Conservation (phyloP, 35 echinoderm and acorn worm species). For the Antedon bifida region DNA sequence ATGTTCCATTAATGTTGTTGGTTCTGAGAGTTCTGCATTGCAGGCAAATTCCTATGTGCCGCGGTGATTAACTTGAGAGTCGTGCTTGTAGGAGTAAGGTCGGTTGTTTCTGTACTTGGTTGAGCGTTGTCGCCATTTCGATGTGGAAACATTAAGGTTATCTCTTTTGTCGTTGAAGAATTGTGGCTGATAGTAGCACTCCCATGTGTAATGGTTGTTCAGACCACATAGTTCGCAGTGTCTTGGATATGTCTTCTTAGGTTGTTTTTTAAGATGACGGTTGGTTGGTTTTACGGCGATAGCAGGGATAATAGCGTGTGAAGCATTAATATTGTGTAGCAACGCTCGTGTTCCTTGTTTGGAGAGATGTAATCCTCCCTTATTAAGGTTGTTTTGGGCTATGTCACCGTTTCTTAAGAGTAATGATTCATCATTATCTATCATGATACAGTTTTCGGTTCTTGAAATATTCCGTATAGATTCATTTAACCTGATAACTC, state of each 20-base stretch:
- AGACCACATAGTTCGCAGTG: not conserved
- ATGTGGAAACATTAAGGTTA: not conserved
- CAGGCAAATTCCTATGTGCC: not conserved
- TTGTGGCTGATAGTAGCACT: not conserved
- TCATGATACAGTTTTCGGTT: not conserved
- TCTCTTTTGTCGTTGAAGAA: not conserved
- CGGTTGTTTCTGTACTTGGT: not conserved
- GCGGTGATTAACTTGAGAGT: not conserved
- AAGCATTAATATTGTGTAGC: not conserved
- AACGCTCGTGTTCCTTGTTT: not conserved
- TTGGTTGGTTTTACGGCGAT: not conserved
- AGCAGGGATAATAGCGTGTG: not conserved
- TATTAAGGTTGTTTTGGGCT: not conserved
- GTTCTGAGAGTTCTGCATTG: not conserved
- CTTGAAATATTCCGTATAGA: not conserved
- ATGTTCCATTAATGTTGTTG: not conserved
- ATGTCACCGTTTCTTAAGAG: not conserved
- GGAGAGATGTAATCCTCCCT: not conserved
- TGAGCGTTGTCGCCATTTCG: not conserved
- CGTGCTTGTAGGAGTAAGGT: not conserved
- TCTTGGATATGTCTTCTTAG: not conserved
- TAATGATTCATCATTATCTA: not conserved
- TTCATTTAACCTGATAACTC: not conserved
- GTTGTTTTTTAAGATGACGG: not conserved
- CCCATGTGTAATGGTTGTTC: not conserved